These are phyloP conservation scores for Gastrophryne carolinensis DNA, from an alignment of 2,797 vertebrate genomes.

Conservation along the genomic window DNA sequence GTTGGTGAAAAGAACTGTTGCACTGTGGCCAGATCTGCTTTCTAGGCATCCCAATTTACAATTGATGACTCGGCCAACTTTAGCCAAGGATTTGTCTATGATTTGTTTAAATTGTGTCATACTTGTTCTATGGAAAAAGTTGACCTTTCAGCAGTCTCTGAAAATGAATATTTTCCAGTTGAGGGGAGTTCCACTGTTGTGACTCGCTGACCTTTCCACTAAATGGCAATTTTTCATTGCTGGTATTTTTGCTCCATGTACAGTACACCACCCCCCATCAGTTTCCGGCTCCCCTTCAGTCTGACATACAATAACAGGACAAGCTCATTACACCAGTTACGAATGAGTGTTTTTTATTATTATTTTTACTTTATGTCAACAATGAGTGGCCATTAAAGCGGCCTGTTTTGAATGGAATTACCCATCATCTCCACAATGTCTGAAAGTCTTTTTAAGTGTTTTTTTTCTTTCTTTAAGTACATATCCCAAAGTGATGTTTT, in stretches of 20 bases:
- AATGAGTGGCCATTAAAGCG: background rate
- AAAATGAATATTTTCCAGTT: constrained; percentile 17
- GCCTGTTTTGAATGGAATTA: background rate
- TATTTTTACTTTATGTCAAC: constrained; percentile 1
- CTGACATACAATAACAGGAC: constrained; percentile 11
- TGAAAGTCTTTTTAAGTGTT: background rate
- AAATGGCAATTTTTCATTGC: constrained; percentile 2
- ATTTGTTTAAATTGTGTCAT: too few species aligned
- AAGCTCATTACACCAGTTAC: background rate
- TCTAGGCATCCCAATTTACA: too few species aligned
- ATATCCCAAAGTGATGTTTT: too few species aligned
- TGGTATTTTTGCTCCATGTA: background rate
- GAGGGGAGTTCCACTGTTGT: background rate
- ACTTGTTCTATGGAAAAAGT: constrained; percentile 1
- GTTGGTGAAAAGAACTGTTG: too few species aligned
- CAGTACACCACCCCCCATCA: background rate
- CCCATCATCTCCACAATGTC: constrained; percentile 4
- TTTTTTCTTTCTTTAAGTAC: too few species aligned
- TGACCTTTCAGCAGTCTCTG: background rate
- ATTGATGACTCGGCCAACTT: too few species aligned
- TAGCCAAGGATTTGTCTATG: too few species aligned
- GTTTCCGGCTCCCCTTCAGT: background rate
- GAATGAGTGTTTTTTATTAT: background rate
- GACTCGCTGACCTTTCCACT: background rate
- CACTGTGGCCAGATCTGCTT: too few species aligned